Conservation (phyloP, 2,888 invertebrate species). For the Oscheius sp. region DNA sequence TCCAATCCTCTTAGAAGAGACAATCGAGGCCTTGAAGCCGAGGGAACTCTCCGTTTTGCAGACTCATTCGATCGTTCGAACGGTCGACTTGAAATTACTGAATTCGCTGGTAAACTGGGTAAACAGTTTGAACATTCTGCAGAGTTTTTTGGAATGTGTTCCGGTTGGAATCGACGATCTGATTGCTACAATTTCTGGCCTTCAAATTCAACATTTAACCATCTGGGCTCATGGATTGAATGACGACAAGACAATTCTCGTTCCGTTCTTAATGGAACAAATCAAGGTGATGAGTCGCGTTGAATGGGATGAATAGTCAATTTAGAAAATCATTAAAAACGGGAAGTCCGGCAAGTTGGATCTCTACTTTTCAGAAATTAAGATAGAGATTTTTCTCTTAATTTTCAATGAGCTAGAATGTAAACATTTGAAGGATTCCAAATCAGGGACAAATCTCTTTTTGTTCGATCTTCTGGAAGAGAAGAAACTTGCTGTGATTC, state of each 20-base stretch:
- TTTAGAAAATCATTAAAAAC: background rate
- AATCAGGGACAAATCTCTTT: background rate
- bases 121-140: no score
- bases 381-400: background rate
- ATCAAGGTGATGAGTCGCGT: background rate
- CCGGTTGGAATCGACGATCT: background rate
- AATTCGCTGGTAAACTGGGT: no score
- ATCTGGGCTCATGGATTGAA: background rate
- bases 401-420: background rate
- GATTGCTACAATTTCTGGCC: background rate
- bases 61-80: no score
- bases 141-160: background rate
- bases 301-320: background rate
- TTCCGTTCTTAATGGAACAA: background rate
- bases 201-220: background rate
- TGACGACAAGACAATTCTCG: background rate
- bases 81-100: no score
- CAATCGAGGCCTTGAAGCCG: background rate
- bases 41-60: background rate
- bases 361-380: background rate
- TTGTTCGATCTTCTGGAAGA: no score
- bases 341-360: background rate
- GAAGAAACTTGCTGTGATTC: background rate
- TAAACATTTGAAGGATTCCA: background rate
- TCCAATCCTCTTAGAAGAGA: background rate